A percentile compares a stretch with the other conserved stretches of the same genome.
Conservation (phyloP, 1,140 invertebrate genomes). For the Caerostris darwini region DNA sequence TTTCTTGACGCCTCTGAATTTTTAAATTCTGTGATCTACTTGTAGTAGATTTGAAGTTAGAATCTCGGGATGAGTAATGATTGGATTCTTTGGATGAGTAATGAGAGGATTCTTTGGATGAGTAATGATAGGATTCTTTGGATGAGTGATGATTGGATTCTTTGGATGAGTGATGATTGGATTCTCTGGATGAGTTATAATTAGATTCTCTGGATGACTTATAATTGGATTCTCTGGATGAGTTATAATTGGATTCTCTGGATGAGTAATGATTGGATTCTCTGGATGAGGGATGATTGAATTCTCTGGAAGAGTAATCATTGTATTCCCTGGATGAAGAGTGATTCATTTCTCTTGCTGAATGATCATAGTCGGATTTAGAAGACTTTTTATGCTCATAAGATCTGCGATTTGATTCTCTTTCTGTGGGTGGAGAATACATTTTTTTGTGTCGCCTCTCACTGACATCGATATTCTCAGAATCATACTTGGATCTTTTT, state of each 20-base stretch:
- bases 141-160: conserved; percentile 3
- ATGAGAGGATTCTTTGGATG: background rate
- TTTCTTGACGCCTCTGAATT: background rate
- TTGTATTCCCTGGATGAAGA: background rate
- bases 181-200: background rate
- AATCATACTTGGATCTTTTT: background rate
- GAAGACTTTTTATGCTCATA: background rate
- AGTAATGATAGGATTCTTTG: background rate
- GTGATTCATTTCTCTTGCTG: background rate
- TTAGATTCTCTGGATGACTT: background rate
- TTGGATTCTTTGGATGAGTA: background rate
- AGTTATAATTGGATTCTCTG: background rate
- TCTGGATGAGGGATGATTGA: background rate
- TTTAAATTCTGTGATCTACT: background rate
- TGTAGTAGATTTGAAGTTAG: background rate
- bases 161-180: background rate
- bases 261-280: background rate
- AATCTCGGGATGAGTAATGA: background rate
- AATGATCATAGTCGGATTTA: background rate
- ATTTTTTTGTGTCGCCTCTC: background rate
- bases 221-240: background rate
- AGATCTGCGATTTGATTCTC: background rate
- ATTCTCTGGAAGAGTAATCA: background rate
- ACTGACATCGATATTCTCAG: background rate
- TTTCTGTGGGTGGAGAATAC: background rate